Evolutionary conservation across 92 coral and sea anemone genomes (phyloP).

Genomic region (Diadumene lineata): DNA sequence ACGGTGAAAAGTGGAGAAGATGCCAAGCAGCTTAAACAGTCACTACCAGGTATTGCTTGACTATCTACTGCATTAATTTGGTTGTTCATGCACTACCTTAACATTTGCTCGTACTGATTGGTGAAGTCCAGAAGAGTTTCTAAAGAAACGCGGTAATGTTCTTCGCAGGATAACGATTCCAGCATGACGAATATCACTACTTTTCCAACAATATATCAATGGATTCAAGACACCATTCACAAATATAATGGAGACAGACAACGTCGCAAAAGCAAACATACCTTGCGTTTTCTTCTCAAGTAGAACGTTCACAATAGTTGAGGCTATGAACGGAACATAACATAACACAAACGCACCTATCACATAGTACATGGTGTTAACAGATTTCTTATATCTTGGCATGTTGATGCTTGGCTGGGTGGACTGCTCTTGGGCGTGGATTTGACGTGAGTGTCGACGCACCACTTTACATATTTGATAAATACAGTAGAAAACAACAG

Average conservation of each 20-base stretch:
- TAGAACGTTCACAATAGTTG: neutral
- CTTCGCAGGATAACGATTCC: neutral
- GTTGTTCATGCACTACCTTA: too few relatives aligned
- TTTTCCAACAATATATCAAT: slow-evolving; percentile 17
- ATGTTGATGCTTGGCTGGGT: slow-evolving; percentile 3
- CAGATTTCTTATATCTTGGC: slow-evolving; percentile 17
- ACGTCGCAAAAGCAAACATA: neutral
- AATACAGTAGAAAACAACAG: neutral
- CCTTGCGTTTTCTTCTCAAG: neutral
- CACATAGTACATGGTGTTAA: slow-evolving; percentile 2
- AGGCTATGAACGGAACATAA: slow-evolving; percentile 8
- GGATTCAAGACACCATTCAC: slow-evolving; percentile 19
- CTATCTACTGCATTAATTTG: too few relatives aligned
- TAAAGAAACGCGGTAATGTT: neutral
- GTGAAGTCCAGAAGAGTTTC: neutral
- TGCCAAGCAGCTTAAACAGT: too few relatives aligned
- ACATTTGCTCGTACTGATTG: too few relatives aligned
- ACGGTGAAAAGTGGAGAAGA: too few relatives aligned
- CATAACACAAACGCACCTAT: slow-evolving; percentile 3
- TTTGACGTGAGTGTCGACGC: slow-evolving; percentile 11
- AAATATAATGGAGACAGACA: neutral
- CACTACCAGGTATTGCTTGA: too few relatives aligned
- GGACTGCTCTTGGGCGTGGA: slow-evolving; percentile 22
- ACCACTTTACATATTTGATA: slow-evolving; percentile 13
- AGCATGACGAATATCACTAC: slow-evolving; percentile 2